phyloP scores from a whole-genome alignment of 2,113 vertebrate species.

The Garra rufa region DNA sequence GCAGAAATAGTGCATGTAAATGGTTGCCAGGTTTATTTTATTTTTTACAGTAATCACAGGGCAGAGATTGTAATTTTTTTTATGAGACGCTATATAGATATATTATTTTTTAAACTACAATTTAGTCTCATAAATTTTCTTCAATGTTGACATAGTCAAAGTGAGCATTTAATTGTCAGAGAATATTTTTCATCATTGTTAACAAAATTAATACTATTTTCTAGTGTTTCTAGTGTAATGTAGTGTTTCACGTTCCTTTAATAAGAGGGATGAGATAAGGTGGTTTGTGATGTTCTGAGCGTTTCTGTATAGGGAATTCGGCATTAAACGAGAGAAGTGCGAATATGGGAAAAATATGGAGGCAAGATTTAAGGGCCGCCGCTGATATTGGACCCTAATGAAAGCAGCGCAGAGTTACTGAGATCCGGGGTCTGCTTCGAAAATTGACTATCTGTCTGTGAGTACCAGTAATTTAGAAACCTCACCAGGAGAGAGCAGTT shows the following conservation, averaged over 20 bases:
- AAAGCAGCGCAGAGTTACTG: constrained; percentile 39
- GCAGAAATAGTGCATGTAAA: no score
- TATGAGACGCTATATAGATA: no score
- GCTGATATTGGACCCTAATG: constrained; percentile 48
- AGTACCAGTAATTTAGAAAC: constrained; percentile 54
- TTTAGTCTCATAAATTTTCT: no score
- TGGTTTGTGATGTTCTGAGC: not conserved
- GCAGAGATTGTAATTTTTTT: no score
- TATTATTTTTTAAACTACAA: no score
- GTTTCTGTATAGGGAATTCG: not conserved
- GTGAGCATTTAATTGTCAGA: no score
- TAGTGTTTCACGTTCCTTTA: not conserved
- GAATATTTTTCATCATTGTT: no score
- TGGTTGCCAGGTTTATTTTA: no score
- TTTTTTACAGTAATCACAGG: no score
- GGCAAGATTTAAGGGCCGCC: constrained; percentile 30
- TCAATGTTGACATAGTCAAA: no score
- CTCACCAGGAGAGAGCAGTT: constrained; percentile 46
- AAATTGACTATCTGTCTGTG: constrained; percentile 56
- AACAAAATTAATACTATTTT: no score
- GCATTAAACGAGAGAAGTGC: constrained; percentile 1
- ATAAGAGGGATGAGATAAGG: not conserved
- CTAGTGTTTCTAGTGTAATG: not conserved
- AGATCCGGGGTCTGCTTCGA: constrained; percentile 19
- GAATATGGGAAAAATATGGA: constrained; percentile 5